Percentiles rank a stretch among this genome's conserved stretches.
phyloP scores from a whole-genome alignment of 2,113 vertebrate species.

The Scophthalmus maximus region DNA sequence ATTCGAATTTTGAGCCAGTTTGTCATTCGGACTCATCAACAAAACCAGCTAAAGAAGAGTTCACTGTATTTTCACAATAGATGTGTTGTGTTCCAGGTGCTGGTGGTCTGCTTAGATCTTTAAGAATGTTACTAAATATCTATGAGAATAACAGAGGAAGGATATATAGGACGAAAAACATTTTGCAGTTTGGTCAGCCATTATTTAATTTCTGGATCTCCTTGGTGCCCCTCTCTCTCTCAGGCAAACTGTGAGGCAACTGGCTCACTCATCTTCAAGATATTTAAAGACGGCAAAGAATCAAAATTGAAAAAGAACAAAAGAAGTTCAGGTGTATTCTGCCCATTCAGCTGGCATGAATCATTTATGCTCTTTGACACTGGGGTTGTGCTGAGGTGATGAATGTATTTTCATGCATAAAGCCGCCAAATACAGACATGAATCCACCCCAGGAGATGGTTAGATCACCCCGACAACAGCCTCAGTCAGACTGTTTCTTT shows the following conservation, averaged over 20 bases:
- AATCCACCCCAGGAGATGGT: conserved; percentile 64
- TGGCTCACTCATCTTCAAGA: not conserved
- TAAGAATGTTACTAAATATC: not conserved
- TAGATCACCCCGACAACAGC: conserved; percentile 62
- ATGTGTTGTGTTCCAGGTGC: not conserved
- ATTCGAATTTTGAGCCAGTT: not conserved
- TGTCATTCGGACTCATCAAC: not conserved
- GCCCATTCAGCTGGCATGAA: conserved; percentile 37
- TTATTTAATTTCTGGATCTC: not conserved
- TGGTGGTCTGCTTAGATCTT: not conserved
- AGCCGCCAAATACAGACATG: conserved; percentile 71
- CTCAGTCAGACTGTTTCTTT: conserved; percentile 34
- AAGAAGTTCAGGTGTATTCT: conserved; percentile 18
- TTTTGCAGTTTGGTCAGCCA: not conserved
- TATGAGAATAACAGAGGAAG: conserved; percentile 20
- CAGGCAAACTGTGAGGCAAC: conserved; percentile 17
- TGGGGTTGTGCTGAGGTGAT: conserved; percentile 41
- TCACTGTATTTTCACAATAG: not conserved
- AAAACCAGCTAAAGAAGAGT: not conserved
- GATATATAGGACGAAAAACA: conserved; percentile 1
- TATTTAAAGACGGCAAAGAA: not conserved
- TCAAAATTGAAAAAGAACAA: conserved; percentile 23
- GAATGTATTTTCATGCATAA: conserved; percentile 51
- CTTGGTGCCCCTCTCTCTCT: conserved; percentile 10
- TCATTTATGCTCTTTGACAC: conserved; percentile 57